Evolutionary conservation across 2,113 vertebrate species (phyloP), one percentile per base, ranked within the genome.

Genomic region (Phrynosoma blainvillii): DNA sequence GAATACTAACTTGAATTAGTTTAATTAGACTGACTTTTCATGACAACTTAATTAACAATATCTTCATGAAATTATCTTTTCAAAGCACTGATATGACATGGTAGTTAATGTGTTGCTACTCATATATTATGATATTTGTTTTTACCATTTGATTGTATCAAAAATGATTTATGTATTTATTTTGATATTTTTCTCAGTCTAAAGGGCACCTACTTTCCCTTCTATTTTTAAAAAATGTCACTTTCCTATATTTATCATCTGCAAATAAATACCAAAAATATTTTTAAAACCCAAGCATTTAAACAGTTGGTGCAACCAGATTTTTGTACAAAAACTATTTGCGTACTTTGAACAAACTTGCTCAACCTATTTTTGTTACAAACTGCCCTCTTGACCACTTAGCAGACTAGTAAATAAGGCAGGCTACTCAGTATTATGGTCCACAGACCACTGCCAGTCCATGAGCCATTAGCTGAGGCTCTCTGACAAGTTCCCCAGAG

Each of bases 331-430:
- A 70, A 83, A 12, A 30, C 80, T 59, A 76, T 89, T 83, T 30
- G 40, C 75, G 88, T 83, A 30, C 59, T 9, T 65, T 81, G 20
- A 10, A 62, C 74, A 76, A 77, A 87, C 13, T 68, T 47, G 13
- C 4, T 27, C 7, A 16, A 70, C 7, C 70, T 70, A 13, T 18
- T 70, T 52, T 25, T 18, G 9, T 62, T 36, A 65, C 8, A 65
- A 65, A 36, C 79, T 62, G 9, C 88, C 76, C 13, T 56, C 66
- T 70, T 0, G 0, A 71, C 87, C 85, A 82, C 54, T 92, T 90
- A 89, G 77, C 84, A 89, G 16, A 73, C 59, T 78, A 52, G 84
- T 89, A 88, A 56, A 84, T n/a, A 70, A 73, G 87, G 80, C 8
- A 6, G 84, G 76, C 27, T 71, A 25, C 6, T 59, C 56, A 59